Evolutionary conservation across 2,797 vertebrate species (phyloP).

Genomic region (Liasis olivaceus): DNA sequence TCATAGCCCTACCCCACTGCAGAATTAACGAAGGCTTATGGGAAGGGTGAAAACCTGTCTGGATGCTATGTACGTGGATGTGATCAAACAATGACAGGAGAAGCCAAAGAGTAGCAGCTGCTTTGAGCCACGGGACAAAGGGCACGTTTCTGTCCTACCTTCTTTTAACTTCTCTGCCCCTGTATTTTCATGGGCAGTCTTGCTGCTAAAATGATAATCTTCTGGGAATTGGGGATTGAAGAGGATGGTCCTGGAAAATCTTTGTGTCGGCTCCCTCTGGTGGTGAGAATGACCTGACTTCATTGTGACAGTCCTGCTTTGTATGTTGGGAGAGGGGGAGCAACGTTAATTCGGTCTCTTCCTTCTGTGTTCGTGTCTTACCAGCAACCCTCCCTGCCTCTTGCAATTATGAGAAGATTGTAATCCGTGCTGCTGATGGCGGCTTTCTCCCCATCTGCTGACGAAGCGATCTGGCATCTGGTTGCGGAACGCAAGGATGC

Average conservation of each 20-base stretch:
- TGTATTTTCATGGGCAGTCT: not conserved
- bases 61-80: not conserved
- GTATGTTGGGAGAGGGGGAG: not conserved
- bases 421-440: not conserved
- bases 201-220: not conserved
- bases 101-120: not conserved
- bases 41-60: not conserved
- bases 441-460: not conserved
- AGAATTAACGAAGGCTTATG: not conserved
- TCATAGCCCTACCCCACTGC: not conserved
- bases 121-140: not conserved
- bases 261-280: not conserved
- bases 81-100: not conserved
- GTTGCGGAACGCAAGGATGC: not conserved
- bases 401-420: not conserved
- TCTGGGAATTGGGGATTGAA: not conserved
- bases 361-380: not conserved
- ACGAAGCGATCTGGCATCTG: not conserved
- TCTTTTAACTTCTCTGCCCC: not conserved
- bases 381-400: not conserved
- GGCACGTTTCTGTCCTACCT: not conserved
- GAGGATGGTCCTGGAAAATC: not conserved
- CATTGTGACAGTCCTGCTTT: not conserved
- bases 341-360: not conserved
- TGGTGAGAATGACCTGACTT: not conserved